Conservation (phyloP, 2,888 invertebrate genomes). For the Caenorhabditis sp. region DNA sequence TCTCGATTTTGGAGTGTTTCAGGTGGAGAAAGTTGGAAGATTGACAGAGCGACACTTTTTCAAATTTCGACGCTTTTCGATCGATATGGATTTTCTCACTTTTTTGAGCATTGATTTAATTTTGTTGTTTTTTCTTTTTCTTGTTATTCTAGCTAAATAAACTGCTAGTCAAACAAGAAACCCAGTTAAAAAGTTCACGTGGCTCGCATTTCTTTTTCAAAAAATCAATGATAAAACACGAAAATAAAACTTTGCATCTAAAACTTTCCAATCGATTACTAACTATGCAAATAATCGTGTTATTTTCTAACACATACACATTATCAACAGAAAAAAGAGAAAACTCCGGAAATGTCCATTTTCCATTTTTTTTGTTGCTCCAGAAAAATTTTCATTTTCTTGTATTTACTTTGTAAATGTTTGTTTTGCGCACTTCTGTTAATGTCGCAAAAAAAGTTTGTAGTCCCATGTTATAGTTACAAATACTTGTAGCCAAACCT, state of each 20-base stretch:
- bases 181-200: no score
- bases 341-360: background rate
- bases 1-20: background rate
- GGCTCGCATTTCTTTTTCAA: background rate
- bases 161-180: no score
- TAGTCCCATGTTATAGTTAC: background rate
- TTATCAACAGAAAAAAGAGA: no score
- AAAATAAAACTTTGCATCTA: background rate
- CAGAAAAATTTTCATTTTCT: background rate
- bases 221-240: background rate
- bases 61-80: background rate
- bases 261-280: background rate
- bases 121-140: background rate
- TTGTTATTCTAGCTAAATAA: background rate
- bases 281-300: slow-evolving; percentile 1
- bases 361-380: background rate
- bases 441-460: background rate
- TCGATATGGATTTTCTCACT: background rate
- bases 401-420: background rate
- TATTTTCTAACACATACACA: background rate
- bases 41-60: background rate
- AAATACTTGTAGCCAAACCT: background rate
- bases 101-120: background rate
- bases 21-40: background rate
- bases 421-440: background rate